Base-by-base conservation (phyloP, 2,888 invertebrate genomes). In the Cephonodes hylas region DNA sequence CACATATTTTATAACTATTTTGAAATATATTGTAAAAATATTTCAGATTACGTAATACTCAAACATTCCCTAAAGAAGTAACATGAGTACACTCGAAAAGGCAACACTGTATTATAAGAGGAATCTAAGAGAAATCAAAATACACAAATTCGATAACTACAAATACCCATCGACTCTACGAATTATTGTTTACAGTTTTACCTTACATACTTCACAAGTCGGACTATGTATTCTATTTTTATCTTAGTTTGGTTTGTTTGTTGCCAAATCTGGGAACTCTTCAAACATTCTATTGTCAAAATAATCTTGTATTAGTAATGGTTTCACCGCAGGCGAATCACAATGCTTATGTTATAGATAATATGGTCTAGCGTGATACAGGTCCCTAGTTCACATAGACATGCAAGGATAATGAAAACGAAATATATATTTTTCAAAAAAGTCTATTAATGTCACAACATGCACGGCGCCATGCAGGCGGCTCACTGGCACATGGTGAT, bases 241-340 rank as follows among this genome's bases (percentile, higher is more conserved):
- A 85, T 81, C 80, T 86, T 88, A 88, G 82, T 78, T 84, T 84
- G 85, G 82, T 86, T 89, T 60, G 53, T 84, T 89, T 82, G 88
- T 81, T 75, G 89, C 88, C 91, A 92, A 87, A 76, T 85, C 89
- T 66, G 92, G 92, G 80, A 91, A 91, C 76, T 92, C 92, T 91
- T 92, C 84, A 87, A 92, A 92, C 89, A 91, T 90, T 89, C 92
- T 92, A 91, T 81, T 79, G 76, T 76, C 83, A 88, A 86, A 87
- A 89, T 74, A 91, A 88, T 78, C 75, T 64, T 64, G 67, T 80
- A 89, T 91, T 91, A 89, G 88, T 90, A 53, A 53, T 25, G 31
- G 15, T 25, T 1, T 53, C 18, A 18, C 10, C 15, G 10, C 10
- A 5, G 18, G 10, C 13, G 10, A 5, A 22, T 8, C 8, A 31